Percentiles rank a stretch among this genome's conserved stretches.
phyloP scores from a whole-genome alignment of 2,888 invertebrate genomes.

The Dynastes grantii region DNA sequence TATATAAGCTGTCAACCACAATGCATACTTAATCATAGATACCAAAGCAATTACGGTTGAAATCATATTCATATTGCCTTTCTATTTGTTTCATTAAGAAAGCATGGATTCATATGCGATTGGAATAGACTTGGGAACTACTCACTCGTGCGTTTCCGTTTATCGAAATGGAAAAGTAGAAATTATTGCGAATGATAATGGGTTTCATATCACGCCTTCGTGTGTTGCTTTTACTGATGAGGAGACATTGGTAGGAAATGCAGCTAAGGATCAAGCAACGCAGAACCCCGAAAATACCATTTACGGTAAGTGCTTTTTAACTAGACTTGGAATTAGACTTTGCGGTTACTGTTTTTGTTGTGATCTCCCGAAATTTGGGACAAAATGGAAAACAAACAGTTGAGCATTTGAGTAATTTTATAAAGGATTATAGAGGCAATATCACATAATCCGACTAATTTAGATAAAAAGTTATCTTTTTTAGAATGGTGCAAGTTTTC shows the following conservation, averaged over 20 bases:
- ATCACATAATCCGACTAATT: too few species aligned
- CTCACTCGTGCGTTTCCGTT: slow-evolving; percentile 34
- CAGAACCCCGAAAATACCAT: slow-evolving; percentile 25
- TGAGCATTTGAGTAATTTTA: too few species aligned
- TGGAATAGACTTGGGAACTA: slow-evolving; percentile 44
- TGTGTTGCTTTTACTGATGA: slow-evolving; percentile 14
- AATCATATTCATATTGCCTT: not conserved
- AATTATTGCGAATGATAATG: slow-evolving; percentile 32
- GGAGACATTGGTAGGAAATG: slow-evolving; percentile 14
- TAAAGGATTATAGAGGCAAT: too few species aligned
- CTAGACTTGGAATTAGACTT: not conserved
- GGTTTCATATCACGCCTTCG: slow-evolving; percentile 20
- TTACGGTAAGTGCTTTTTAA: slow-evolving; percentile 23
- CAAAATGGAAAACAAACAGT: too few species aligned
- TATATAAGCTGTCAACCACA: too few species aligned
- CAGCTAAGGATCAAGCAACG: slow-evolving; percentile 2
- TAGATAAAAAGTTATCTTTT: too few species aligned
- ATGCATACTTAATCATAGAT: too few species aligned
- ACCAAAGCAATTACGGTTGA: too few species aligned
- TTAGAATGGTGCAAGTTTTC: too few species aligned
- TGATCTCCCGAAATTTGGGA: too few species aligned
- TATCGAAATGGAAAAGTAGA: slow-evolving; percentile 25
- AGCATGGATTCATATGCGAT: slow-evolving; percentile 35
- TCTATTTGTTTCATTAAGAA: not conserved
- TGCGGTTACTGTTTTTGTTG: too few species aligned